Base-by-base conservation (phyloP, 2,113 vertebrate genomes). In the Patagioenas fasciata region DNA sequence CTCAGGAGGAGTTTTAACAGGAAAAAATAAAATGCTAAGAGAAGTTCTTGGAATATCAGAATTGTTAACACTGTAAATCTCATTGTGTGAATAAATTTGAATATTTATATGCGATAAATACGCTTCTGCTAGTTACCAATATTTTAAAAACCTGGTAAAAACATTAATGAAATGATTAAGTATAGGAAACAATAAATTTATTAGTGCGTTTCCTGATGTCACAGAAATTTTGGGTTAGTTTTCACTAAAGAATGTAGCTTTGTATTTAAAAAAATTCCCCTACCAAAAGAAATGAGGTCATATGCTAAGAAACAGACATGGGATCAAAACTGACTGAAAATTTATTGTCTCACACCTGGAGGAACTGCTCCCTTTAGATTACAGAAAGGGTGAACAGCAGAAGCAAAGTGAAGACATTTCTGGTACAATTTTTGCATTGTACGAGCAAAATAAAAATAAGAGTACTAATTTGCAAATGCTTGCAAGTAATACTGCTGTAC, bases 81-180 rank as follows among this genome's bases (percentile, higher is more conserved):
- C 3, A 70, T 3, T 53, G 6, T 17, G 5, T 38, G 71, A 80
- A 54, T 67, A 17, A 88, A 64, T 78, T 60, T 24, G 13, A 64
- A 65, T 88, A 86, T 91, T 80, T 66, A 3, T 56, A 31, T 38
- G 51, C 25, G 11, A 54, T 42, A 85, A 73, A 56, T 69, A 56
- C 6, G 25, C 0, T 66, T 77, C 20, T 82, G 4, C 11, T 65
- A 47, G 6, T 36, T 56, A 56, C 13, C 32, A 80, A 80, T 91
- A 89, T 77, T 95, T 95, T 3, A 57, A 82, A 95, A 91, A 79
- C 40, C 56, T 91, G 61, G 57, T 67, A 91, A 93, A 80, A 82
- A 44, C 38, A 87, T 96, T 92, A 95, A 89, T 96, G 61, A 94
- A 95, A 82, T 80, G 2, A 94, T 87, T 93, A 94, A 62, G 4